phyloP scores from a whole-genome alignment of 1,140 invertebrate genomes.

The Arion vulgaris region DNA sequence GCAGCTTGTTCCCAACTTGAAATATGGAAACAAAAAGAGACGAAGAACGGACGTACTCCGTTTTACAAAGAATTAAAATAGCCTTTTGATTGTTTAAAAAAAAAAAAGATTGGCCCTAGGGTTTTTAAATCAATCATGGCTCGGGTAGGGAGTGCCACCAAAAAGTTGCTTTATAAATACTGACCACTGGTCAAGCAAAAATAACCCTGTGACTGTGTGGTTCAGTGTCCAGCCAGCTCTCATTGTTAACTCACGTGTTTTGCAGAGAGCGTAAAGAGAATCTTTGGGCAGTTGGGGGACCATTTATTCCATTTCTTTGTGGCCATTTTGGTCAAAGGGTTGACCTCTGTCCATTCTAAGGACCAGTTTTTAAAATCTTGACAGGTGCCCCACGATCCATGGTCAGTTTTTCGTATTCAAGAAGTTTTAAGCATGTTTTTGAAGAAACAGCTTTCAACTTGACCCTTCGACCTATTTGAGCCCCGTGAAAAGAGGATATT shows the following conservation, averaged over 20 bases:
- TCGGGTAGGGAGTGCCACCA: not conserved
- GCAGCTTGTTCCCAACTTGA: too few species aligned
- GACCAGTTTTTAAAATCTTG: slow-evolving; percentile 30
- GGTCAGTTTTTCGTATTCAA: slow-evolving; percentile 33
- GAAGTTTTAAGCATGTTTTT: slow-evolving; percentile 27
- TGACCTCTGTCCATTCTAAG: slow-evolving; percentile 7
- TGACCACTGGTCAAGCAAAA: slow-evolving; percentile 33
- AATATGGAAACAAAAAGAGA: not conserved
- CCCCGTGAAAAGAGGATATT: slow-evolving; percentile 12
- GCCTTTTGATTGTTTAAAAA: not conserved
- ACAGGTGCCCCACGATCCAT: slow-evolving; percentile 27
- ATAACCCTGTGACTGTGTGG: not conserved
- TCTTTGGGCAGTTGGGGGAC: not conserved
- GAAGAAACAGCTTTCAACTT: slow-evolving; percentile 10
- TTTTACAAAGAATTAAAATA: not conserved
- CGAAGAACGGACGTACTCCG: not conserved
- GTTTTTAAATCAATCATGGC: slow-evolving; percentile 16
- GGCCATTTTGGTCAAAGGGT: slow-evolving; percentile 11
- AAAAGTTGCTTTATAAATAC: slow-evolving; percentile 23
- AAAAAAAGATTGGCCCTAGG: not conserved
- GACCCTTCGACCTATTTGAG: not conserved
- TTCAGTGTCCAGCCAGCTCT: not conserved
- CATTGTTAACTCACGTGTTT: slow-evolving; percentile 32
- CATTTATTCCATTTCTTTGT: slow-evolving; percentile 21
- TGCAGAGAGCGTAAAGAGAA: not conserved